Evolutionary conservation across 1,140 invertebrate species (phyloP), one percentile per base, ranked within the genome.

Genomic region (Venustaconcha ellipsiformis): DNA sequence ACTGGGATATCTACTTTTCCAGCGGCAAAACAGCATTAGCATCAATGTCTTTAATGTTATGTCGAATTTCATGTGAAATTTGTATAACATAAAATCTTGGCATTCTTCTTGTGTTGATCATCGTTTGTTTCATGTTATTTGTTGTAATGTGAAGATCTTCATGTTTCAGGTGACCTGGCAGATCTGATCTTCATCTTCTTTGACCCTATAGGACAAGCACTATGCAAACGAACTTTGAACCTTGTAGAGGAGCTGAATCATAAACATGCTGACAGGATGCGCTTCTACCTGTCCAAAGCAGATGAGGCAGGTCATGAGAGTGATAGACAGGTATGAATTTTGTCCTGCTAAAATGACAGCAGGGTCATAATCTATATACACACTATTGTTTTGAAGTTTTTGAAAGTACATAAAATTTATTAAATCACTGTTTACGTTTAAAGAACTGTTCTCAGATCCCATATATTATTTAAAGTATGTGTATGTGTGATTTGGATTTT

Each of bases 121-220:
- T 62, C 13, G 0, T 12, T 6, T 12, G n/a, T 17, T 66, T 17
- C 30, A 20, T 66, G n/a, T 20, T 20, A 20, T 26, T 56, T 69
- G 23, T 58, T 70, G 13, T n/a, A 2, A 59, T 68, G 23, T 11
- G 30, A 48, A 48, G 37, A 48, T 11, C 11, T 6, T 48, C 6
- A 6, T 75, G 59, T 85, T 83, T 14, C 83, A 91, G 91, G 92
- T 70, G 90, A 92, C 70, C 86, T 92, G 66, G 92, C 92, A 18
- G 93, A 93, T 82, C 83, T 93, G 76, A 92, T 93, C 67, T 93
- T 93, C 87, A 92, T 93, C 1, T 93, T 93, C 88, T 93, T 93
- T 85, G 93, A 93, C 83, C 93, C 92, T 0, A 93, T 93, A 87
- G 93, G 93, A 23, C 92, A 93, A 82, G 93, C 93, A 13, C 80